Evolutionary conservation across 2,113 vertebrate genomes (phyloP).

Genomic region (Centropus unirufus): DNA sequence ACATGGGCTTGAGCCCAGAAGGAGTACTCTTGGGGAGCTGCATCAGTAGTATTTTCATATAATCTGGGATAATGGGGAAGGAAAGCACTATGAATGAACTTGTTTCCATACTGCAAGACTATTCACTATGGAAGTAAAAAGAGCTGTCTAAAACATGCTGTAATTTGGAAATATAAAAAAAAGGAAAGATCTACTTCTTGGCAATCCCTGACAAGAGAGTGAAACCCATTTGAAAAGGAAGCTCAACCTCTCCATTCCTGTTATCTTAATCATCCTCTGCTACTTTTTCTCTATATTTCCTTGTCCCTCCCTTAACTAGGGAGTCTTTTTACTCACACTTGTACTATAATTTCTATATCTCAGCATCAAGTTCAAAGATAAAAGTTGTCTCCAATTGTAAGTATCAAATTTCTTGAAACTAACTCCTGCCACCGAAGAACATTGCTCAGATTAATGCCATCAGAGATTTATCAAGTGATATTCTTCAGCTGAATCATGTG

Average conservation of each 20-base stretch:
- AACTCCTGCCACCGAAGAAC: not conserved
- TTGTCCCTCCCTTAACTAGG: not conserved
- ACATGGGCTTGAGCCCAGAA: not conserved
- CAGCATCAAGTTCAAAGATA: not conserved
- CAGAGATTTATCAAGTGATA: not conserved
- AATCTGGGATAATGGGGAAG: not conserved
- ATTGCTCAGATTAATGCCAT: not conserved
- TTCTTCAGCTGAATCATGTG: not conserved
- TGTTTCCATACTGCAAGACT: not conserved
- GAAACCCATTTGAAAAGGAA: not conserved
- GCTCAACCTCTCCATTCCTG: not conserved
- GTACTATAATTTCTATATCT: not conserved
- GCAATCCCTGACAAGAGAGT: not conserved
- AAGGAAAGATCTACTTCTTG: not conserved
- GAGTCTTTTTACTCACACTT: not conserved
- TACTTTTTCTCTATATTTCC: not conserved
- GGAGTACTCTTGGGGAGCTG: not conserved
- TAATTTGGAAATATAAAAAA: not conserved
- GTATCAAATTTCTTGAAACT: not conserved
- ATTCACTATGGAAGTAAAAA: not conserved
- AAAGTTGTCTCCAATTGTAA: not conserved
- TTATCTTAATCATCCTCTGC: not conserved
- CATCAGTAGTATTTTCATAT: not conserved
- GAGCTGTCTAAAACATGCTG: not conserved
- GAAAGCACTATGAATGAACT: not conserved